Conservation (phyloP, 1,140 invertebrate species). For the Charaxes varanes region DNA sequence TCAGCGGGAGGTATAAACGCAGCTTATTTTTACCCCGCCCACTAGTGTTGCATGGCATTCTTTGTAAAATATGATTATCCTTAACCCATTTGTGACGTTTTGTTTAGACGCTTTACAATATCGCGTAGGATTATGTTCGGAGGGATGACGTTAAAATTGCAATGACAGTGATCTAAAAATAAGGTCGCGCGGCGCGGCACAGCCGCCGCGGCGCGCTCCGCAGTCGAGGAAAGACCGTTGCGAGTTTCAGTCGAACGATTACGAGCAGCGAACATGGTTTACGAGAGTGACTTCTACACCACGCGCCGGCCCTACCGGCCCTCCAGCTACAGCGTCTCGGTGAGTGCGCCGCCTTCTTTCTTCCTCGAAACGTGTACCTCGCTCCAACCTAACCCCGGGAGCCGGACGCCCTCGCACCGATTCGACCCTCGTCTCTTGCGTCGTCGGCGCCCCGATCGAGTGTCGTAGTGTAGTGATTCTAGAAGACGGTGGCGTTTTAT, state of each 20-base stretch:
- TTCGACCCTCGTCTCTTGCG: conserved; percentile 41
- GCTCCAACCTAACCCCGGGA: conserved; percentile 59
- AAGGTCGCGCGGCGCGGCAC: conserved; percentile 47
- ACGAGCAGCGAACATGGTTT: conserved; percentile 83
- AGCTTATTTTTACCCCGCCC: conserved; percentile 30
- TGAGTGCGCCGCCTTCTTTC: conserved; percentile 75
- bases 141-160: conserved; percentile 66
- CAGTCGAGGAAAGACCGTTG: conserved; percentile 65
- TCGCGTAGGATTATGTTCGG: conserved; percentile 34
- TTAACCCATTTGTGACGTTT: conserved; percentile 60
- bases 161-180: conserved; percentile 73
- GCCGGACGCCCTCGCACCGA: conserved; percentile 65
- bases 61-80: conserved; percentile 42
- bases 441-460: conserved; percentile 29
- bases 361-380: conserved; percentile 51
- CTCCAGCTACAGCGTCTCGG: conserved; percentile 85
- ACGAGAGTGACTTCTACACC: conserved; percentile 92
- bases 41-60: conserved; percentile 30
- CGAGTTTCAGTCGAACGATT: conserved; percentile 62
- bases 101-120: conserved; percentile 38
- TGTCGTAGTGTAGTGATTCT: conserved; percentile 24
- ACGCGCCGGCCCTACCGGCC: conserved; percentile 86
- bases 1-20: conserved; percentile 13
- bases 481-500: conserved; percentile 10
- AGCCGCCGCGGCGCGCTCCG: conserved; percentile 28